Conservation (phyloP, 2,797 vertebrate species). For the Balearica regulorum region DNA sequence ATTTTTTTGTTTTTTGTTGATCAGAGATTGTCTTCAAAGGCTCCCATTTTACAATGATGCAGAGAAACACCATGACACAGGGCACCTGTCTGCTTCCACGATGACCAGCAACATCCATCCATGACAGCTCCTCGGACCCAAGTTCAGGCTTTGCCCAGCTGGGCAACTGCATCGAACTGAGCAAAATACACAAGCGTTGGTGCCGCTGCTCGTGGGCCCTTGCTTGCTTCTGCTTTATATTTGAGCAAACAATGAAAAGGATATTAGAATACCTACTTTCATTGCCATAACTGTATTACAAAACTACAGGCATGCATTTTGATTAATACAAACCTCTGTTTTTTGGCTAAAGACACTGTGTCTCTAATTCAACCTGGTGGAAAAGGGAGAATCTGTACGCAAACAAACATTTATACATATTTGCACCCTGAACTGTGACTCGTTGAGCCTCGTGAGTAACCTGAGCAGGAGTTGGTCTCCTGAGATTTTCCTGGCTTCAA, state of each 20-base stretch:
- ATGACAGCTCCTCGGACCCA: not conserved
- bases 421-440: not conserved
- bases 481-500: not conserved
- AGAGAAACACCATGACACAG: not conserved
- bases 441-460: not conserved
- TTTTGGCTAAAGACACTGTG: not conserved
- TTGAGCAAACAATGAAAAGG: not conserved
- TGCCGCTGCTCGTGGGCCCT: not conserved
- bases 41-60: not conserved
- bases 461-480: not conserved
- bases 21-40: not conserved
- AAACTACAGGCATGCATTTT: not conserved
- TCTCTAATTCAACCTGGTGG: too few relatives aligned
- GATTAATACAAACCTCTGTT: too few relatives aligned
- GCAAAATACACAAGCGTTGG: not conserved
- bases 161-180: not conserved
- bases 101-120: not conserved
- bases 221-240: not conserved
- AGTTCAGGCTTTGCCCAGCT: not conserved
- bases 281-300: not conserved
- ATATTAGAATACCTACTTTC: not conserved
- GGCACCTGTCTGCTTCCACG: not conserved
- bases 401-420: accelerated
- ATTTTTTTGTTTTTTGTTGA: not conserved
- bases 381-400: not conserved